Evolutionary conservation across 1,140 invertebrate genomes (phyloP).

Genomic region (Cecropterus lyciades): DNA sequence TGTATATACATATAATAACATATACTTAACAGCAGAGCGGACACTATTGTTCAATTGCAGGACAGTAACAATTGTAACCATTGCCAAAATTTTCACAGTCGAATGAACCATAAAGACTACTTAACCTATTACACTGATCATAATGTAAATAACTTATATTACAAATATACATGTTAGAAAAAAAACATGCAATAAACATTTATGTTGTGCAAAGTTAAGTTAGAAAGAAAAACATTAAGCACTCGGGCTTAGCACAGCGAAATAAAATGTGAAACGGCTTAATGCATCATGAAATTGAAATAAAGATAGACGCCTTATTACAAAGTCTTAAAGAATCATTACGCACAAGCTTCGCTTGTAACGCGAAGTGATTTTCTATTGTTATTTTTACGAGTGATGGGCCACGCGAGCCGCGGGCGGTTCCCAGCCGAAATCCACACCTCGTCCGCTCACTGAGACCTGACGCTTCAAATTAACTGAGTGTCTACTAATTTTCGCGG

Average conservation of each 20-base stretch:
- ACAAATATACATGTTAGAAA: background rate
- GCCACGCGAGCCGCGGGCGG: conserved; percentile 59
- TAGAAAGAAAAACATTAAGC: background rate
- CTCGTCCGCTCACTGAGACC: conserved; percentile 55
- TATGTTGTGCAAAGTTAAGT: background rate
- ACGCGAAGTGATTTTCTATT: conserved; percentile 59
- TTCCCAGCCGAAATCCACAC: conserved; percentile 69
- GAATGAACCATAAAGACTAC: no score
- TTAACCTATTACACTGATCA: no score
- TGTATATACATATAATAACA: no score
- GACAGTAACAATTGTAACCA: no score
- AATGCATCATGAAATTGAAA: conserved; percentile 31
- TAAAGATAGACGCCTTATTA: conserved; percentile 22
- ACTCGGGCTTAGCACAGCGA: background rate
- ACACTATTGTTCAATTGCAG: no score
- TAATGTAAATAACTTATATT: no score
- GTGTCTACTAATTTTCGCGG: conserved; percentile 45
- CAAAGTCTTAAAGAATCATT: conserved; percentile 32
- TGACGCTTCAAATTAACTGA: conserved; percentile 58
- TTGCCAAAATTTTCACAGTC: no score
- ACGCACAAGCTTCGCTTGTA: conserved; percentile 34
- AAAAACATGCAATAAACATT: background rate
- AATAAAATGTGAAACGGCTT: conserved; percentile 7
- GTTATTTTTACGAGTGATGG: conserved; percentile 61
- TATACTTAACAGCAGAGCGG: no score